Conservation (phyloP, 2,113 vertebrate genomes). For the Brevimyrus niger region DNA sequence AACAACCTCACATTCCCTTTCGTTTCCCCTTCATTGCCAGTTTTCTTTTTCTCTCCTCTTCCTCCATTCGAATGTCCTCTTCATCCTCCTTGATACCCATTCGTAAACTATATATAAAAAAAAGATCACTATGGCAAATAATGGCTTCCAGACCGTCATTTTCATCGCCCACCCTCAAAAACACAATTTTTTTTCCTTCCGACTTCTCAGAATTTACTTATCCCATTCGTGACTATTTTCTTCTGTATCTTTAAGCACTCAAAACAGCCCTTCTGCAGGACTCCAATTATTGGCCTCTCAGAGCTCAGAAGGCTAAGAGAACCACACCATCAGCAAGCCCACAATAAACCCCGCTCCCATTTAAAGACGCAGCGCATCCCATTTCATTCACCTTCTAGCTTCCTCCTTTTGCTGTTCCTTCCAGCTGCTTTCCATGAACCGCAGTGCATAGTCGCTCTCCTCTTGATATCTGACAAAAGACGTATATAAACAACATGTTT, state of each 20-base stretch:
- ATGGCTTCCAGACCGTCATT: neutral
- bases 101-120: conserved; percentile 28
- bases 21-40: conserved; percentile 32
- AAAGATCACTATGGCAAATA: conserved; percentile 1
- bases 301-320: neutral
- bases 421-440: conserved; percentile 97
- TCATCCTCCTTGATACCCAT: conserved; percentile 43
- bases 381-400: conserved; percentile 74
- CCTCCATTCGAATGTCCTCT: conserved; percentile 36
- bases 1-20: conserved; percentile 26
- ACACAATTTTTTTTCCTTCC: conserved; percentile 60
- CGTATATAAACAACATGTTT: neutral
- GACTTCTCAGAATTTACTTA: conserved; percentile 54
- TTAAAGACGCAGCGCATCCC: neutral
- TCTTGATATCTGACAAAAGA: conserved; percentile 76
- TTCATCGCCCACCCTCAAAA: neutral
- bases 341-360: neutral
- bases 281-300: neutral
- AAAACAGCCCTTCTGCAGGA: neutral
- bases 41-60: conserved; percentile 39
- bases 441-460: conserved; percentile 95
- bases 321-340: neutral
- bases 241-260: conserved; percentile 77
- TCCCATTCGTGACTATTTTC: conserved; percentile 77
- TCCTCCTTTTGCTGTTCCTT: conserved; percentile 93